These are phyloP conservation scores for Leptogaster cylindrica DNA, from an alignment of 2,888 invertebrate genomes.

Conservation along the genomic window DNA sequence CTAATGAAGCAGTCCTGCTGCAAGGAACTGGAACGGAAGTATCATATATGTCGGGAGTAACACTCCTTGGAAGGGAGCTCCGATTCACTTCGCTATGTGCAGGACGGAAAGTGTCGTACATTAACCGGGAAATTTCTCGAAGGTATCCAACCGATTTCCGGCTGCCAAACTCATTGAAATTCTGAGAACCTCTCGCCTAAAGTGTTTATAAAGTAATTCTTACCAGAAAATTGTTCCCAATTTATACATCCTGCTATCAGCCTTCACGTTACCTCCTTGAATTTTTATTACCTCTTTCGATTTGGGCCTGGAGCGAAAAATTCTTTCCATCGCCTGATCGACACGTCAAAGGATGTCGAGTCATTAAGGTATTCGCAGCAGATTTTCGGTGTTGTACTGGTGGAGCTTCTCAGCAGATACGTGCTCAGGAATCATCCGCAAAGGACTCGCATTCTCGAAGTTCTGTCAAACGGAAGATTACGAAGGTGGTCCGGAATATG, in stretches of 20 bases:
- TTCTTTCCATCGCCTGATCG: background rate
- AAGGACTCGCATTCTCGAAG: no score
- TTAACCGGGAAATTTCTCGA: background rate
- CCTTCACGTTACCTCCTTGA: constrained; percentile 11
- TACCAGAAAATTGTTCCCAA: constrained; percentile 38
- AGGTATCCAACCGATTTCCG: constrained; percentile 25
- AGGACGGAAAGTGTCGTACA: background rate
- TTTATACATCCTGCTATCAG: constrained; percentile 40
- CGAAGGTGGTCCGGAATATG: no score
- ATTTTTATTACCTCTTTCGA: constrained; percentile 6
- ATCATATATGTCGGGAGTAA: background rate
- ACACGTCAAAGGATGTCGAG: background rate
- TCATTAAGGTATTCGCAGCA: background rate
- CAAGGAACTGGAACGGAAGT: background rate
- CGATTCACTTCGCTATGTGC: background rate
- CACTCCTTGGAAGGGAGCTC: background rate
- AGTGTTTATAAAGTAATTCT: constrained; percentile 42
- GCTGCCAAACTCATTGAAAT: constrained; percentile 22
- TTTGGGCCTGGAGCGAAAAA: background rate
- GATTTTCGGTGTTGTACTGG: no score
- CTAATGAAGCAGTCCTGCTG: background rate
- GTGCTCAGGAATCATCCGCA: no score
- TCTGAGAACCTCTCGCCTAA: constrained; percentile 3
- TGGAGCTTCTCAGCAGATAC: no score
- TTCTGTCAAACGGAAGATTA: no score